Evolutionary conservation across 2,888 invertebrate species (phyloP).

Genomic region (Melinaea marsaeus): DNA sequence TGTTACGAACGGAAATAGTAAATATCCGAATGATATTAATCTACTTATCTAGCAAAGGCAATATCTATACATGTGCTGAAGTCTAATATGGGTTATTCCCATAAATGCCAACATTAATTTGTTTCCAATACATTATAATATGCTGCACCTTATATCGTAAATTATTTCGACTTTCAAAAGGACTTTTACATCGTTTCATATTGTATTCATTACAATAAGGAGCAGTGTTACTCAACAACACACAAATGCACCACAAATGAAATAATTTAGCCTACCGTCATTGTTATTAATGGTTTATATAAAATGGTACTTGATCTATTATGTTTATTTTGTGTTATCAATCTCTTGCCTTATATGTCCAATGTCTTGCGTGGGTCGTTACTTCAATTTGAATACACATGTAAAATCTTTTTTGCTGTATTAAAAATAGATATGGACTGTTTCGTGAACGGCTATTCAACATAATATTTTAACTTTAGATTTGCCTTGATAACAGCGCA

Average conservation of each 20-base stretch:
- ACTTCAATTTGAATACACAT: constrained; percentile 8
- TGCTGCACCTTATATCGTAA: constrained; percentile 15
- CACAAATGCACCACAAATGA: constrained; percentile 26
- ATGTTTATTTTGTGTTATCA: constrained; percentile 30
- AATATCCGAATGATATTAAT: too few species aligned
- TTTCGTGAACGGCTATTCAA: too few species aligned
- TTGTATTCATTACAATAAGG: constrained; percentile 10
- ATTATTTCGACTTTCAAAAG: constrained; percentile 9
- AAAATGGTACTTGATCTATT: constrained; percentile 27
- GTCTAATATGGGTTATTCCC: neutral
- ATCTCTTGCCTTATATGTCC: constrained; percentile 25
- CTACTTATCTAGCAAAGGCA: too few species aligned
- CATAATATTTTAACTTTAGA: too few species aligned
- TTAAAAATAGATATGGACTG: neutral
- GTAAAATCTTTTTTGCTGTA: constrained; percentile 1
- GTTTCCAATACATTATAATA: constrained; percentile 15
- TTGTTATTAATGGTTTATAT: constrained; percentile 29
- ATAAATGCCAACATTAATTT: constrained; percentile 10
- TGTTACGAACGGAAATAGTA: too few species aligned
- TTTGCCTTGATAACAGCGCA: too few species aligned
- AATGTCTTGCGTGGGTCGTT: constrained; percentile 23
- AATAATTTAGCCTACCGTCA: constrained; percentile 25
- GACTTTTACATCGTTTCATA: constrained; percentile 9
- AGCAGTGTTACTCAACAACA: constrained; percentile 20
- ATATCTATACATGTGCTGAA: too few species aligned